Base-by-base conservation (phyloP, 1,140 invertebrate species). In the Drosophila fuyamai region DNA sequence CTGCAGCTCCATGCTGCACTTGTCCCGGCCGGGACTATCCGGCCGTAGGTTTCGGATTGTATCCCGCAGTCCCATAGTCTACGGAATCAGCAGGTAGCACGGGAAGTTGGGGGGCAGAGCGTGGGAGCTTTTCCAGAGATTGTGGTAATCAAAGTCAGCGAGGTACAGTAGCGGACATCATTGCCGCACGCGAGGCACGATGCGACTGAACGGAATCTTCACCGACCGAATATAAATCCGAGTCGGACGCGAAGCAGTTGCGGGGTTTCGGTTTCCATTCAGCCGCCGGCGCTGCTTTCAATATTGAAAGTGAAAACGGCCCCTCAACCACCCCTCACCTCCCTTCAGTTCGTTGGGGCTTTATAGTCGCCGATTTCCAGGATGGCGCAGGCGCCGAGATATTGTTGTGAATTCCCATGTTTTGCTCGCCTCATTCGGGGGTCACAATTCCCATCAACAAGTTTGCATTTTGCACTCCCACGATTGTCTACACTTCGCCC, bases 191-290 rank as follows among this genome's bases (percentile, higher is more conserved):
- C 60, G 44, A 72, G 67, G 51, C 59, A 63, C 59, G 36, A 73
- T 76, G 79, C 84, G 79, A 88, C 84, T 88, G 83, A 83, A 72
- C 65, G 53, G 38, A 75, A 68, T 70, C 66, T 70, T 56, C n/a
- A 40, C 32, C 48, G 43, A 46, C 36, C 38, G 47, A 44, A 63
- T 47, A 51, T 55, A 57, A 56, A 36, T 67, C 44, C 41, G 66
- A 48, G 29, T 53, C 56, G 44, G 40, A 43, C 14, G 48, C 43
- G 27, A 51, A 46, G 75, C 66, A 86, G 62, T 79, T 77, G 59
- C 81, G 80, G 63, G 83, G 84, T 61, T 89, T 84, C 84, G 71
- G 66, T 61, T 65, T 72, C 76, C 48, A 77, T 80, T 77, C 77
- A 76, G 81, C 55, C 55, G 65, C 59, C 14, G 18, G 44, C 60